Evolutionary conservation across 2,113 vertebrate genomes (phyloP), one percentile per base, ranked within the genome.

Genomic region (Lates calcarifer): DNA sequence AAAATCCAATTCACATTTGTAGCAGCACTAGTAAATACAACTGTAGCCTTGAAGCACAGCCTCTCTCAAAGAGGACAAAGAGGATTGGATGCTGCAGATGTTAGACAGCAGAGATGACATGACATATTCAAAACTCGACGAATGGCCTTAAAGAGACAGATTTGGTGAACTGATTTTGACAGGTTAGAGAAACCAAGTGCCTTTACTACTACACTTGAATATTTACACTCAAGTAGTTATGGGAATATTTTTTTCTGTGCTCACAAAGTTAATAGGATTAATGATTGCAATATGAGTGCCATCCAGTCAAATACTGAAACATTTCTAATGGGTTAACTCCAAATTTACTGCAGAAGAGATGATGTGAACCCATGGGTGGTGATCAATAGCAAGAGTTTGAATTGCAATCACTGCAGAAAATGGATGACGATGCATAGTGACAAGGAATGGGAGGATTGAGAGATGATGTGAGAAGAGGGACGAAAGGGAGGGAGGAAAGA

Each of bases 371-470:
- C 58, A 62, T 61, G 45, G 71, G 26, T 22, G 60, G 28, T 74
- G 72, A 88, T 91, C 77, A 88, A 88, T 76, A 57, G 68, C 70
- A 55, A 71, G 67, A 74, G 69, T 35, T 61, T 82, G 72, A 86
- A 75, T 81, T 81, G 74, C n/a, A 53, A 72, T 65, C 65, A 79
- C 37, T 35, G 64, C 45, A 65, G 74, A 86, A 84, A 88, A 87
- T 86, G 57, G 80, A 87, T 87, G 66, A 51, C 15, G 65, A 85
- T 60, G 41, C 53, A 73, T 43, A 31, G 63, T 49, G 81, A 86
- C 76, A 87, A 58, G 45, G 55, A 84, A 84, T 41, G 65, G 75
- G 49, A 85, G 65, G 76, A 91, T 65, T 85, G 90, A 86, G 67
- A 74, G 81, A 83, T 89, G 77, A 89, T 79, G 58, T 66, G 57